phyloP scores from a whole-genome alignment of 2,113 vertebrate species.

The Delphinapterus leucas region DNA sequence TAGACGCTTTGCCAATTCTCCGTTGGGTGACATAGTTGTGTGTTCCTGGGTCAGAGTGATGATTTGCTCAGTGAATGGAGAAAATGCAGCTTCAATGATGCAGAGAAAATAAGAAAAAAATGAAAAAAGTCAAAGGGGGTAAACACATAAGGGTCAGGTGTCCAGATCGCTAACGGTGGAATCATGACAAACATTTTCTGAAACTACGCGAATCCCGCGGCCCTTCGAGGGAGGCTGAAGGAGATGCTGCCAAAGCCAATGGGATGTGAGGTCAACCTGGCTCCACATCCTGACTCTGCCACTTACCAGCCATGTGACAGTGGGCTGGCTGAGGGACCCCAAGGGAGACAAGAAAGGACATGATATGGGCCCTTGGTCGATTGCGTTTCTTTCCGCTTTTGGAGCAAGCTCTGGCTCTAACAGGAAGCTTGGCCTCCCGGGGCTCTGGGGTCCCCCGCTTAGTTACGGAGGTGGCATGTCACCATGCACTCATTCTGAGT shows the following conservation, averaged over 20 bases:
- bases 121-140: neutral
- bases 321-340: neutral
- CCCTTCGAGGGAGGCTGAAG: neutral
- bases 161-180: neutral
- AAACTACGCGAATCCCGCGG: neutral
- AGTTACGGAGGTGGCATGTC: neutral
- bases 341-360: neutral
- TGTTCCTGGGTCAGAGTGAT: neutral
- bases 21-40: neutral
- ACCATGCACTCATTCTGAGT: neutral
- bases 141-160: neutral
- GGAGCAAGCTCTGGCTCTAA: neutral
- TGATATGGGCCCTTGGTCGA: rapidly evolving
- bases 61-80: neutral
- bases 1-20: neutral
- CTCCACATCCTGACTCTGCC: neutral
- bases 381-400: neutral
- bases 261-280: neutral
- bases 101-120: neutral
- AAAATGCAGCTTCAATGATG: neutral
- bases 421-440: neutral
- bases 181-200: neutral
- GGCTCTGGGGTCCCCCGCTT: rapidly evolving
- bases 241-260: too few species aligned
- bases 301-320: neutral